phyloP scores from a whole-genome alignment of 2,113 vertebrate species.

The Eptesicus fuscus region DNA sequence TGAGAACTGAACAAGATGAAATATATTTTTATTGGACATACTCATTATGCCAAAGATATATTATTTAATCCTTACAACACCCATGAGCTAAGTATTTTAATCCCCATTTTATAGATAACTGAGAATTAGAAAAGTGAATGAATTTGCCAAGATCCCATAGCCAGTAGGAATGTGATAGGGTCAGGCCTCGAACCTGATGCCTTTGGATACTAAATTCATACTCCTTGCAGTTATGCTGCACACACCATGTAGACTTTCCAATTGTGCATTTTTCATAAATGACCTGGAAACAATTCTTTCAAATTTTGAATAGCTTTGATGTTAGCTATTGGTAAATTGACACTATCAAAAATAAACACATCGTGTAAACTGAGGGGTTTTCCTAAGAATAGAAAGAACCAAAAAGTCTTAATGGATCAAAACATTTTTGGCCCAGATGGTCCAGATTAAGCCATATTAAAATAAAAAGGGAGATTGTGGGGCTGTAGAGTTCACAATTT shows the following conservation, averaged over 20 bases:
- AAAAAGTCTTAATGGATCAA: neutral
- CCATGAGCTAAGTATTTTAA: neutral
- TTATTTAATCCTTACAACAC: neutral
- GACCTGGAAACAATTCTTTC: constrained; percentile 51
- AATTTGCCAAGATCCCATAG: neutral
- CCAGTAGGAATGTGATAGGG: neutral
- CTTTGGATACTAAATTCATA: neutral
- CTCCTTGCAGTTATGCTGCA: neutral
- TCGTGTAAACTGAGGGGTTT: neutral
- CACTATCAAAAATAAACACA: neutral
- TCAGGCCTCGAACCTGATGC: neutral
- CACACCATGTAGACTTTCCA: neutral
- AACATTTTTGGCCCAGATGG: neutral
- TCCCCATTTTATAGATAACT: neutral
- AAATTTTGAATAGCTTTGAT: neutral
- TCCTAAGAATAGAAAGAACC: neutral
- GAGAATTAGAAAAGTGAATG: neutral
- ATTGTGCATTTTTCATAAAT: neutral
- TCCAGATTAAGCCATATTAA: neutral
- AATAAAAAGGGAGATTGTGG: neutral
- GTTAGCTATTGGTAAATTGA: neutral
- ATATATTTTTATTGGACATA: neutral
- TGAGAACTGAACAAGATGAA: neutral
- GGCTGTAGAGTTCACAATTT: neutral
- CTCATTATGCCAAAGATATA: neutral